Percentiles rank a stretch among this genome's conserved stretches.
Conservation (phyloP, 2,888 invertebrate species). For the Scaptomyza parva region DNA sequence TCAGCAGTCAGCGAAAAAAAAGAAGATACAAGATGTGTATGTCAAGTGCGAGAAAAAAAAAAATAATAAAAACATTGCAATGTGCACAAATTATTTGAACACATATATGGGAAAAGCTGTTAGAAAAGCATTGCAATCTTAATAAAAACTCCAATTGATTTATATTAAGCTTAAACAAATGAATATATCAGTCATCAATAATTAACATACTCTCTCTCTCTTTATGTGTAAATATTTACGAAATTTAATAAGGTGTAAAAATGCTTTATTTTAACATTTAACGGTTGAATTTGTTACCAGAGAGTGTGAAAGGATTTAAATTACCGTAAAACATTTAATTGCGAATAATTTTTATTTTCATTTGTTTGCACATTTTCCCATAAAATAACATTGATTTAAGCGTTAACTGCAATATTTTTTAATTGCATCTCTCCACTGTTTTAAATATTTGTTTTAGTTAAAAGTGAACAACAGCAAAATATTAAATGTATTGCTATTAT, state of each 20-base stretch:
- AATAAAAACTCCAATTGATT: background rate
- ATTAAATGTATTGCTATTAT: too few species aligned
- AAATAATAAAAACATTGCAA: background rate
- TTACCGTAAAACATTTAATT: background rate
- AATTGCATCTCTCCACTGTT: too few species aligned
- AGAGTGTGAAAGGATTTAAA: background rate
- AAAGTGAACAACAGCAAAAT: too few species aligned
- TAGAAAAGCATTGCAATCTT: background rate
- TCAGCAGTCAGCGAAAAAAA: background rate
- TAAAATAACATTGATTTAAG: background rate
- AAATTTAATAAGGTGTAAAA: background rate
- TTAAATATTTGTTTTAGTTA: too few species aligned
- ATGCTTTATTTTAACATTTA: background rate
- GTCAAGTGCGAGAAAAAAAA: background rate
- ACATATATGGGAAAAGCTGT: background rate
- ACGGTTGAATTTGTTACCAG: background rate
- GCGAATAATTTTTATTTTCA: too few species aligned
- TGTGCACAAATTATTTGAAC: background rate
- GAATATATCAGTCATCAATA: background rate
- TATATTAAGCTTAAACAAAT: background rate
- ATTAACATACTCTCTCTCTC: background rate
- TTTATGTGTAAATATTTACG: background rate
- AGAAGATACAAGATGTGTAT: conserved; percentile 14
- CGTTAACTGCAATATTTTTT: too few species aligned
- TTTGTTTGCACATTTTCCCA: background rate